These are phyloP conservation scores for Carassius gibelio DNA, from an alignment of 2,113 vertebrate species.

Conservation along the genomic window DNA sequence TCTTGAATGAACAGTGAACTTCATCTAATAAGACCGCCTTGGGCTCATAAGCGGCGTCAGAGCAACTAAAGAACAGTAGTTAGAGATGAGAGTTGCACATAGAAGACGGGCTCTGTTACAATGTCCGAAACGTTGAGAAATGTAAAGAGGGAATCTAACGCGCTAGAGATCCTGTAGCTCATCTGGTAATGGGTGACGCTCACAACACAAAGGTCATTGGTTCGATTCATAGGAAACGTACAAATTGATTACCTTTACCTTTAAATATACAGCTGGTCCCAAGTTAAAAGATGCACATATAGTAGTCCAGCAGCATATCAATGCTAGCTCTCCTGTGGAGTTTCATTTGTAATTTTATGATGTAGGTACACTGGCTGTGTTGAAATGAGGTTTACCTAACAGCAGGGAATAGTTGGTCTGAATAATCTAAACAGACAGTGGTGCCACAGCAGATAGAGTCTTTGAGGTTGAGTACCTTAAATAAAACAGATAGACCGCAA, in stretches of 20 bases:
- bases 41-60: constrained; percentile 46
- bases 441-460: constrained; percentile 56
- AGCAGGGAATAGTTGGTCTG: constrained; percentile 48
- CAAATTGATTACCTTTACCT: not conserved
- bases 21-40: constrained; percentile 51
- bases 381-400: constrained; percentile 49
- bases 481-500: constrained; percentile 45
- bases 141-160: constrained; percentile 3
- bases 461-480: constrained; percentile 51
- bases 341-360: constrained; percentile 30
- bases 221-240: not conserved
- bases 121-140: constrained; percentile 26
- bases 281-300: not conserved
- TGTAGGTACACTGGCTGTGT: constrained; percentile 42
- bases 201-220: not conserved
- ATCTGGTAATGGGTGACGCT: not conserved
- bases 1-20: constrained; percentile 57
- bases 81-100: constrained; percentile 26
- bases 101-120: not conserved
- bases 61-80: constrained; percentile 39
- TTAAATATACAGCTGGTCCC: not conserved
- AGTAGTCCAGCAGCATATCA: not conserved
- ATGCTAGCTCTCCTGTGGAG: not conserved
- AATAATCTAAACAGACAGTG: constrained; percentile 60
- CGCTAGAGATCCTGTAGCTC: not conserved